Base-by-base conservation (phyloP, 2,888 invertebrate species). In the Bruchidius siliquastri region DNA sequence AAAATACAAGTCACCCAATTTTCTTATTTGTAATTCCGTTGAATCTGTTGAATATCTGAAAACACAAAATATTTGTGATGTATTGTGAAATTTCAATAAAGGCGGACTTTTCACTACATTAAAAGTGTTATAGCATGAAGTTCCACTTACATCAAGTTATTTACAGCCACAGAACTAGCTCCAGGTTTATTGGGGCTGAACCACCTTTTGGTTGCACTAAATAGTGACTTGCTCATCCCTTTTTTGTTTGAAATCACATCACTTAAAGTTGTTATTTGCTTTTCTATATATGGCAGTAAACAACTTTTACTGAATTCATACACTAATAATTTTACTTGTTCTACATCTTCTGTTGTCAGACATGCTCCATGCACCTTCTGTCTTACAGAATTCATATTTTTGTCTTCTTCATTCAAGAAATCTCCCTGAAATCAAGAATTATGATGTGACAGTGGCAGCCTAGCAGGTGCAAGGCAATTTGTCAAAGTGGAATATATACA, bases 161-260 rank as follows among this genome's bases (percentile, higher is more conserved):
- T 94, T 80, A 90, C 90, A 69, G 92, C 90, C 71, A 92, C 90
- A 75, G 92, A 90, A 73, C 89, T 88, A 67, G 90, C 90, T 10
- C 95, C 94, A 1, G 94, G 93, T 86, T 96, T 97, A 81, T 92
- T 95, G 10, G 96, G 94, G 21, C 95, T 95, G 87, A 98, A 98
- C 95, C 97, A 97, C 80, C 98, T 90, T 87, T 97, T 97, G 0
- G 98, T 97, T 21, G 97, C 98, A 84, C 95, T 97, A 77, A 99
- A 90, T 77, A 99, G 88, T 0, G 97, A 97, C 83, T 96, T 91
- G 84, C 97, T 96, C 2, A 98, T 94, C 6, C 97, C 97, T 86
- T 98, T 97, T 83, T 94, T 94, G 82, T 94, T 94, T 22, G 94
- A 92, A 73, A 94, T 92, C 79, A 92, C 89, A 84, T 96, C 96